Conservation (phyloP, 1,140 invertebrate species). For the Drosophila cardini region DNA sequence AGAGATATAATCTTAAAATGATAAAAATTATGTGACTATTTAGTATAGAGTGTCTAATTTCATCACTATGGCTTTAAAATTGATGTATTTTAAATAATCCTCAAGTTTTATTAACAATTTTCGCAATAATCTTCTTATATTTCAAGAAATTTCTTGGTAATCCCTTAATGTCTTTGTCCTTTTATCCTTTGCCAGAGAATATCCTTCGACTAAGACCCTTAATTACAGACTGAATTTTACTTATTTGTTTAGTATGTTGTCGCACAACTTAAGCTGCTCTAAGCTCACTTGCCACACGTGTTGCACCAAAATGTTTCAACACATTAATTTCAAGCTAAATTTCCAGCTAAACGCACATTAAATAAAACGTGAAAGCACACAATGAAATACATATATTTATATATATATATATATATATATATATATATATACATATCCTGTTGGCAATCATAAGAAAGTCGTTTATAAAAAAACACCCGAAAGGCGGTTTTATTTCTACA, state of each 20-base stretch:
- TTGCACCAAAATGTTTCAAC: constrained; percentile 31
- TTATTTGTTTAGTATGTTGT: constrained; percentile 3
- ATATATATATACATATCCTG: constrained; percentile 15
- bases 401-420: constrained; percentile 4
- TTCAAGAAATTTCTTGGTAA: neutral
- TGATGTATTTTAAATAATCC: neutral
- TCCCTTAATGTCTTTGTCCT: neutral
- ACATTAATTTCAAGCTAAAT: constrained; percentile 67
- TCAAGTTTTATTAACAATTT: neutral
- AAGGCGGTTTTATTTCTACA: constrained; percentile 43
- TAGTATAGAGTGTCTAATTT: no score
- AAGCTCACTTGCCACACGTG: constrained; percentile 54
- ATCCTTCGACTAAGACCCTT: constrained; percentile 15
- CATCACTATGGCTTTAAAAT: no score
- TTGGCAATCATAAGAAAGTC: constrained; percentile 51
- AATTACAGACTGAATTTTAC: constrained; percentile 32
- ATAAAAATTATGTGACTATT: no score
- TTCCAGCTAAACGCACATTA: constrained; percentile 56
- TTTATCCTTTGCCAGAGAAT: constrained; percentile 1
- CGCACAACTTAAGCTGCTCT: constrained; percentile 52
- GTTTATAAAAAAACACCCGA: constrained; percentile 30
- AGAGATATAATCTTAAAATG: no score
- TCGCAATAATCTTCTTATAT: neutral
- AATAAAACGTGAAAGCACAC: constrained; percentile 49
- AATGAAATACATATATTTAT: constrained; percentile 37